Percentiles rank a stretch among this genome's conserved stretches.
These are phyloP conservation scores for Sceloporus undulatus DNA, from an alignment of 2,113 vertebrate genomes.

Conservation along the genomic window DNA sequence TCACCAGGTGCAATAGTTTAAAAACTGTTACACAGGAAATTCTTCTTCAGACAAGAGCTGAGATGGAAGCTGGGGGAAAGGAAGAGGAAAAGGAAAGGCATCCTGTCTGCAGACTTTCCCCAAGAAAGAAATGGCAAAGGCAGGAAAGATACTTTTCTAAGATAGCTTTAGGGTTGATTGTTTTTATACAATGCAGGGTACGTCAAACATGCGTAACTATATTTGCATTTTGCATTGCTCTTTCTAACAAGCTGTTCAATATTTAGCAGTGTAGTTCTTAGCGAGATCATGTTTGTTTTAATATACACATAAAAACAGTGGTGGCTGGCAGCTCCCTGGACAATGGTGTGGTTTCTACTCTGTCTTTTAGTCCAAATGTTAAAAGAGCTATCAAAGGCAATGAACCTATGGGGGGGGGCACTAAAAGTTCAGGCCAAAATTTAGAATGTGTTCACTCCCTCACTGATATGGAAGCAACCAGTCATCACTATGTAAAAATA, in stretches of 20 bases:
- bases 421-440: no score
- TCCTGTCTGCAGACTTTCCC: conserved; percentile 74
- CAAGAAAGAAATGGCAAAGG: conserved; percentile 54
- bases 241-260: not conserved
- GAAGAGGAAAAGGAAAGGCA: conserved; percentile 79
- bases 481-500: no score
- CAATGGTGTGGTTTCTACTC: no score
- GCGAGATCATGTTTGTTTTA: not conserved
- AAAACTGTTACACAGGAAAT: conserved; percentile 4
- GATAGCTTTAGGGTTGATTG: conserved; percentile 75
- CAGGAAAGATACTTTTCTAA: conserved; percentile 79
- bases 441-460: no score
- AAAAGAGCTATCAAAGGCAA: no score
- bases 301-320: not conserved
- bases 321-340: no score
- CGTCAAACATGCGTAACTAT: conserved; percentile 49
- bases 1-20: conserved; percentile 27
- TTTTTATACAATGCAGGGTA: conserved; percentile 63
- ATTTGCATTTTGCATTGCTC: conserved; percentile 46
- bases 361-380: no score
- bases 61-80: conserved; percentile 60
- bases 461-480: no score
- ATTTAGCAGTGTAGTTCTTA: conserved; percentile 28
- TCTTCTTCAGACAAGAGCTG: conserved; percentile 54
- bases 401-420: no score